These are phyloP conservation scores for Orthosia gothica DNA, from an alignment of 2,888 invertebrate species.

Conservation along the genomic window DNA sequence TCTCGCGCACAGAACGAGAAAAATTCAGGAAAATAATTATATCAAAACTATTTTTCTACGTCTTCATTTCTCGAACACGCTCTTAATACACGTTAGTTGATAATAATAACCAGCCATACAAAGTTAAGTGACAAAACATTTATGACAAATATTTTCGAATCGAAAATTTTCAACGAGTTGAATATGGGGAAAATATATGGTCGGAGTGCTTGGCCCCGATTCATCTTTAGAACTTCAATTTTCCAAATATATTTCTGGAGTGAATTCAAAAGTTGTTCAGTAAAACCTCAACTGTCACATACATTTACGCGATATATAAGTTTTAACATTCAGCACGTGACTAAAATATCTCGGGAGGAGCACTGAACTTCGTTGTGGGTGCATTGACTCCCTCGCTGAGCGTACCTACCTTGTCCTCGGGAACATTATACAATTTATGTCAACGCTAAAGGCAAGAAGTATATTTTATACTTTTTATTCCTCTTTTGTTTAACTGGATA, in stretches of 20 bases:
- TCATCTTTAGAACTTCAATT: constrained; percentile 71
- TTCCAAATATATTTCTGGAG: constrained; percentile 68
- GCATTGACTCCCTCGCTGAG: constrained; percentile 81
- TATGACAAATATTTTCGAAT: constrained; percentile 60
- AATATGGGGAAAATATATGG: constrained; percentile 57
- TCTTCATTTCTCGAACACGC: constrained; percentile 15
- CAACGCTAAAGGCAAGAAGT: constrained; percentile 70
- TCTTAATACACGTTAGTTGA: constrained; percentile 23
- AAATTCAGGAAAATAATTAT: constrained; percentile 10
- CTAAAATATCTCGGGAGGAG: constrained; percentile 78
- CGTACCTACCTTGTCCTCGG: constrained; percentile 64
- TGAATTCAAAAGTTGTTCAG: constrained; percentile 68
- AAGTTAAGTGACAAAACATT: constrained; percentile 56
- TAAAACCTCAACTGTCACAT: constrained; percentile 76
- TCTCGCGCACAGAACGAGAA: neutral
- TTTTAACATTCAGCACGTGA: constrained; percentile 83
- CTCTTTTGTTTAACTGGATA: constrained; percentile 40
- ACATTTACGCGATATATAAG: constrained; percentile 77
- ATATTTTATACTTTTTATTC: constrained; percentile 48
- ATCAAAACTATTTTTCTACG: constrained; percentile 14
- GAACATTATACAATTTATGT: constrained; percentile 75
- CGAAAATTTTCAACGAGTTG: constrained; percentile 47
- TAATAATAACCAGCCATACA: constrained; percentile 48
- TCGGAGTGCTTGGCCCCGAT: constrained; percentile 57
- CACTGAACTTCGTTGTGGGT: constrained; percentile 84